Evolutionary conservation across 2,797 vertebrate species (phyloP), one percentile per base, ranked within the genome.

Genomic region (Atherinosoma microstoma): DNA sequence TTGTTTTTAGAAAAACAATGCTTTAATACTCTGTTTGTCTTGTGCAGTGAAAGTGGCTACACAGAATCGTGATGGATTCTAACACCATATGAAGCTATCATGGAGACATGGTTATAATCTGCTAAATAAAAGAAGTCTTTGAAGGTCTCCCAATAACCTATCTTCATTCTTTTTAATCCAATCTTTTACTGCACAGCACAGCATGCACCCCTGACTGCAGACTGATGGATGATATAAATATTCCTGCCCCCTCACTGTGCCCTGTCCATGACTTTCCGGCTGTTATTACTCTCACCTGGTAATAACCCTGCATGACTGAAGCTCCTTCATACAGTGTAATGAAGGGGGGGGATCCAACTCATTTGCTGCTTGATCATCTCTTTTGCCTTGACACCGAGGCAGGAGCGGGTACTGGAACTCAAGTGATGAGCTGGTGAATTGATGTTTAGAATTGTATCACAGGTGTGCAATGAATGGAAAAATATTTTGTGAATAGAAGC

Each of bases 321-420:
- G 64, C 64, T 67, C 65, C 56, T 69, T 75, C 58, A 72, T 6
- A 49, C n/a, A 16, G 7, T 62, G 62, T 54, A 72, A 24, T 74
- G 45, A 78, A 70, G 20, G n/a, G n/a, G n/a, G 16, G n/a, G 24
- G 68, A 61, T 27, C 24, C 24, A 27, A 27, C 24, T 27, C 24
- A 27, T 27, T 27, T 87, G 64, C 80, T 80, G 77, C 85, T 79
- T 74, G 74, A 73, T 77, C 51, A 3, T 63, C 30, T 83, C 75
- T 70, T 80, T 42, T 58, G 78, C 61, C 78, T 71, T 80, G 77
- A 64, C 0, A 56, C 49, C 63, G 11, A 71, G 47, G 69, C 61
- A 36, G 63, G 68, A 47, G 30, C 16, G 40, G 61, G 57, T 35
- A 36, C 40, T 64, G 38, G 20, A 64, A 15, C 56, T 73, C 40